Conservation (phyloP, 2,113 vertebrate species). For the Dascyllus trimaculatus region DNA sequence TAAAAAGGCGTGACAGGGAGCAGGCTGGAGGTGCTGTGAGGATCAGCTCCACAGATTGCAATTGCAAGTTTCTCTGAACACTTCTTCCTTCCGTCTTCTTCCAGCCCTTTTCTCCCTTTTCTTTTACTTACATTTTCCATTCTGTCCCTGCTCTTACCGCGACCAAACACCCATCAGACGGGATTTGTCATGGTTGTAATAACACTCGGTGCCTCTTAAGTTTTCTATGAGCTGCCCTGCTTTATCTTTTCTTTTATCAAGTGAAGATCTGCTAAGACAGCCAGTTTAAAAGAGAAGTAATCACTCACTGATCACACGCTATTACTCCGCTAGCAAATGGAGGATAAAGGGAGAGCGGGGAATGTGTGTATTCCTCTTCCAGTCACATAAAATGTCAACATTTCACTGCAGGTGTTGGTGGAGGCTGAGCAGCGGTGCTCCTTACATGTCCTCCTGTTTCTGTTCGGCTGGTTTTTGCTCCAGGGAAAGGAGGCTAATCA, state of each 20-base stretch:
- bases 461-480: background rate
- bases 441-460: constrained; percentile 35
- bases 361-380: constrained; percentile 41
- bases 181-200: constrained; percentile 34
- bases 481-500: background rate
- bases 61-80: constrained; percentile 13
- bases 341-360: constrained; percentile 21
- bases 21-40: constrained; percentile 32
- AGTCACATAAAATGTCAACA: constrained; percentile 63
- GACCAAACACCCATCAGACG: constrained; percentile 20
- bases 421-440: constrained; percentile 54
- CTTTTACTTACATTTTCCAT: constrained; percentile 13
- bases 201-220: constrained; percentile 29
- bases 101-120: background rate
- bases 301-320: constrained; percentile 29
- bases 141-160: background rate
- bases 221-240: constrained; percentile 1
- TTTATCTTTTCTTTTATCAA: constrained; percentile 30
- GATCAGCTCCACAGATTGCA: constrained; percentile 11
- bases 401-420: constrained; percentile 53
- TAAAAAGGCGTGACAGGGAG: constrained; percentile 79
- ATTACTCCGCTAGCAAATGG: constrained; percentile 40
- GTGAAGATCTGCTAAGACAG: constrained; percentile 40
- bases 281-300: constrained; percentile 38
- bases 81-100: background rate